Conservation (phyloP, 35 echinoderm and acorn worm genomes). For the Stichopus chloronotus region DNA sequence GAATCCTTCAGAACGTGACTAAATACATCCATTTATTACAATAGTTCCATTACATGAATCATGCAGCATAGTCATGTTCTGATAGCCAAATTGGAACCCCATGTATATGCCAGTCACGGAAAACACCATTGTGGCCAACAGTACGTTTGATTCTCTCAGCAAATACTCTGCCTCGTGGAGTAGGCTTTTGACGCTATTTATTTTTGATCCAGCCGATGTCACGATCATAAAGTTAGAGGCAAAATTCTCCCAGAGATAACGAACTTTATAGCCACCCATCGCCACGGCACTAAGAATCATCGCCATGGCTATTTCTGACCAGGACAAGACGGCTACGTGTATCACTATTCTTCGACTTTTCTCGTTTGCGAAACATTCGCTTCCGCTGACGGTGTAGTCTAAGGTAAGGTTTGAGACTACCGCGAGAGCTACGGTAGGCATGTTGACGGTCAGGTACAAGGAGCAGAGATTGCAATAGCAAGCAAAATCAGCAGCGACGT, state of each 20-base stretch:
- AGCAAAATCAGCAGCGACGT: background rate
- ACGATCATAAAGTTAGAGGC: background rate
- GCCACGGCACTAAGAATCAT: background rate
- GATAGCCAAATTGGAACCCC: background rate
- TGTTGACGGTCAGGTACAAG: background rate
- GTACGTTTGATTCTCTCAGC: background rate
- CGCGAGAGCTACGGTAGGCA: background rate
- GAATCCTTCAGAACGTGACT: too few relatives aligned
- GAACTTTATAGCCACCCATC: conserved; percentile 9
- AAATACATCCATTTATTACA: too few relatives aligned
- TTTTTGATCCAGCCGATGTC: background rate
- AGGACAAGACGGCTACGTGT: background rate
- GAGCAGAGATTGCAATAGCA: background rate
- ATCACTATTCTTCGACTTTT: background rate
- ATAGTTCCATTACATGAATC: conserved; percentile 1
- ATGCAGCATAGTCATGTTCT: background rate
- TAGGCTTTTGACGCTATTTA: background rate
- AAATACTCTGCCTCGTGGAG: background rate
- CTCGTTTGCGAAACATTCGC: background rate
- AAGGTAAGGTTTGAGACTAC: background rate
- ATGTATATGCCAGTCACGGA: background rate
- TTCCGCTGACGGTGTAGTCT: background rate
- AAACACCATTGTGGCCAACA: background rate
- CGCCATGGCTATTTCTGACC: background rate
- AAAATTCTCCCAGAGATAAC: background rate